These are phyloP conservation scores for Catostomus latipinnis DNA, from an alignment of 2,797 vertebrate species.

Conservation along the genomic window DNA sequence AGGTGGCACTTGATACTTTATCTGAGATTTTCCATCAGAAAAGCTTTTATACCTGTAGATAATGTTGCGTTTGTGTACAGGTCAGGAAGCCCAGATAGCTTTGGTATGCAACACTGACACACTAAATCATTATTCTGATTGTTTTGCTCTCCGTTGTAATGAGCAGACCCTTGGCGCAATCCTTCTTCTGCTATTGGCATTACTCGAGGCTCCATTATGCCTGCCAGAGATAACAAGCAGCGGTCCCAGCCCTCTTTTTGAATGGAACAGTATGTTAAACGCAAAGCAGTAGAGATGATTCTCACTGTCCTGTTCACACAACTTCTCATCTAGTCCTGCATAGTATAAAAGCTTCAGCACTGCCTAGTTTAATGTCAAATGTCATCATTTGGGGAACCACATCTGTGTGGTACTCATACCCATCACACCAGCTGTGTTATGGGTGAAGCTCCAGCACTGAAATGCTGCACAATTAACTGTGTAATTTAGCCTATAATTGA, in stretches of 20 bases:
- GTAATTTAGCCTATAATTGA: conserved; percentile 65
- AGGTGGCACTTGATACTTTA: conserved; percentile 7
- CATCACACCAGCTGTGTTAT: conserved; percentile 66
- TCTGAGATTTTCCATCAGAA: conserved; percentile 38
- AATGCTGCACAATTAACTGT: conserved; percentile 67
- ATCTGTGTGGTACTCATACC: conserved; percentile 10
- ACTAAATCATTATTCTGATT: conserved; percentile 40
- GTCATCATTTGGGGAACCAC: background rate
- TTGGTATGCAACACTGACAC: conserved; percentile 43
- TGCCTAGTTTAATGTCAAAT: background rate
- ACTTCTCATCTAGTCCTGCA: background rate
- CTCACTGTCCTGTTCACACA: background rate
- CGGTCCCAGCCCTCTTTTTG: conserved; percentile 4
- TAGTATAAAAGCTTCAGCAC: background rate
- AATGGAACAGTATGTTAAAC: conserved; percentile 8
- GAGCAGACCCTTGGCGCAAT: conserved; percentile 37
- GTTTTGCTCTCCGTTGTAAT: conserved; percentile 42
- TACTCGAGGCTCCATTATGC: conserved; percentile 3
- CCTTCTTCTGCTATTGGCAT: conserved; percentile 23
- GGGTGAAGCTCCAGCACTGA: conserved; percentile 36
- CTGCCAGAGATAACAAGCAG: conserved; percentile 10
- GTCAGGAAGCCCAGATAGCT: conserved; percentile 39
- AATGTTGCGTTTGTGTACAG: conserved; percentile 38
- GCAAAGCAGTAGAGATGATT: background rate
- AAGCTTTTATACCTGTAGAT: conserved; percentile 46